Conservation (phyloP, 2,113 vertebrate genomes). For the Eurypyga helias region DNA sequence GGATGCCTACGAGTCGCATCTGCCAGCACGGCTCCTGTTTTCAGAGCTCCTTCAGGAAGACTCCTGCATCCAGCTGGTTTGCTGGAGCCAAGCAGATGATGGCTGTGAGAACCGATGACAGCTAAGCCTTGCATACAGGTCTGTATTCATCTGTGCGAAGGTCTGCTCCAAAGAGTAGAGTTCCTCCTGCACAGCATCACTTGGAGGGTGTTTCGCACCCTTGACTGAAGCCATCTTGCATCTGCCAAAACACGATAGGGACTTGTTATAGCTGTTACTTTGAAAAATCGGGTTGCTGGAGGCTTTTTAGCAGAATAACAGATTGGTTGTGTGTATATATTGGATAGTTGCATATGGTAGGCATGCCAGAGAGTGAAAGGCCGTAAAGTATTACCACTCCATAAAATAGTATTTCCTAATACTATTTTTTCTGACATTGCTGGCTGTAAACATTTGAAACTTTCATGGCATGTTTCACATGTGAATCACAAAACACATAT, state of each 20-base stretch:
- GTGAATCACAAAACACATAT: not conserved
- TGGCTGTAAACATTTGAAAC: not conserved
- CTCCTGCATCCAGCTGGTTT: not conserved
- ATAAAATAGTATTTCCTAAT: not conserved
- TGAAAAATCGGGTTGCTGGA: not conserved
- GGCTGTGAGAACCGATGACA: not conserved
- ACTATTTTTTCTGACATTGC: not conserved
- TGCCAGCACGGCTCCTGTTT: not conserved
- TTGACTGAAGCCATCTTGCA: conserved; percentile 1
- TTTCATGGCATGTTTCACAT: not conserved
- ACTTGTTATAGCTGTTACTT: not conserved
- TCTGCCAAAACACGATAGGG: not conserved
- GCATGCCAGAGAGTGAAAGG: not conserved
- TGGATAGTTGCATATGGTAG: not conserved
- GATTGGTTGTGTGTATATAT: not conserved
- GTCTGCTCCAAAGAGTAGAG: not conserved
- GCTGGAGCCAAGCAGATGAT: not conserved
- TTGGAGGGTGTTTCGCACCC: not conserved
- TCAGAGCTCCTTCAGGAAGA: not conserved
- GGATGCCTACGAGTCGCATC: not conserved
- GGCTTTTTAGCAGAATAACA: not conserved
- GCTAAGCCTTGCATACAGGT: not conserved
- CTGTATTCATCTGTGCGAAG: not conserved
- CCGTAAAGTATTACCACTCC: not conserved
- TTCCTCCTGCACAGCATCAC: not conserved